These are phyloP conservation scores for Xenentodon cancila DNA, from an alignment of 2,797 vertebrate genomes.

Conservation along the genomic window DNA sequence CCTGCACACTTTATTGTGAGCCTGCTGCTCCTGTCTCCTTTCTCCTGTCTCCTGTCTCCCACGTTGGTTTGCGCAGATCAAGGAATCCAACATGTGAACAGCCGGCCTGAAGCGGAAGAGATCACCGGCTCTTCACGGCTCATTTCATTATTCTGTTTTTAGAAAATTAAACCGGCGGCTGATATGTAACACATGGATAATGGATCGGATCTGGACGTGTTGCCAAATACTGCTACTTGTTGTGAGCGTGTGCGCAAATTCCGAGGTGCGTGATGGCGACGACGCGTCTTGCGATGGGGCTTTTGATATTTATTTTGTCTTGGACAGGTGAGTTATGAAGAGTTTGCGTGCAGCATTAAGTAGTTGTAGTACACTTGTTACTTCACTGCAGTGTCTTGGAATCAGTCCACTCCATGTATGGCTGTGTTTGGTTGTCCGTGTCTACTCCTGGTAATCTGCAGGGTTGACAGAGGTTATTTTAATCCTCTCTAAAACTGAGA, in stretches of 20 bases:
- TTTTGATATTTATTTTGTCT: constrained; percentile 93
- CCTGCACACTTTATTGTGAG: constrained; percentile 9
- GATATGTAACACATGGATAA: constrained; percentile 58
- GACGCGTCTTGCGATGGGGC: constrained; percentile 88
- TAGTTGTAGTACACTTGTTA: not conserved
- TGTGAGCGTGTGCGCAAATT: constrained; percentile 10
- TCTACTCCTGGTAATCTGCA: constrained; percentile 27
- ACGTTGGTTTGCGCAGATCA: not conserved
- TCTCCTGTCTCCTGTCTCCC: not conserved
- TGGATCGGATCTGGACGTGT: constrained; percentile 61
- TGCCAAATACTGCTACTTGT: constrained; percentile 52
- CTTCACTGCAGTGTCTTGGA: constrained; percentile 7
- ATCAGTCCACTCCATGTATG: constrained; percentile 73
- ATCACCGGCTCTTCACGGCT: constrained; percentile 7
- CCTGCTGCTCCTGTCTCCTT: too few relatives aligned
- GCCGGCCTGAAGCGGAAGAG: constrained; percentile 12
- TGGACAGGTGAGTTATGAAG: constrained; percentile 86
- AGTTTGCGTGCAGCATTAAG: not conserved
- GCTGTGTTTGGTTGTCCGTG: constrained; percentile 61
- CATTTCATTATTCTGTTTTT: not conserved
- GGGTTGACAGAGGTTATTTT: constrained; percentile 16
- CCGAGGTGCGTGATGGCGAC: constrained; percentile 62
- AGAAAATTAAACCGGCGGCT: constrained; percentile 1
- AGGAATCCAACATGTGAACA: constrained; percentile 44
- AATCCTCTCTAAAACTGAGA: not conserved